phyloP scores from a whole-genome alignment of 2,888 invertebrate genomes.

The Drosophila fungiperda region DNA sequence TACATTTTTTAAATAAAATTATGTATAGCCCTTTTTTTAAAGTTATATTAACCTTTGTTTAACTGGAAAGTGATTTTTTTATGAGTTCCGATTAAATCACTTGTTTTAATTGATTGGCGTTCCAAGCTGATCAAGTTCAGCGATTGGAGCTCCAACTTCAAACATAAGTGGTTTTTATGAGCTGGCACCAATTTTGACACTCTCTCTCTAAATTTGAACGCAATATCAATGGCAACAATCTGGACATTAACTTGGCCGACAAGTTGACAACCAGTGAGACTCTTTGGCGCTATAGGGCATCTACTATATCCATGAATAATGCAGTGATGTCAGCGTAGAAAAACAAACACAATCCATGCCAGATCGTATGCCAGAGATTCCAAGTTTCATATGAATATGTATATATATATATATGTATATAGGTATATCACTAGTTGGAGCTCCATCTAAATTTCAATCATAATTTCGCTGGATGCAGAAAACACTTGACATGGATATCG shows the following conservation, averaged over 20 bases:
- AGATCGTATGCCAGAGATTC: slow-evolving; percentile 58
- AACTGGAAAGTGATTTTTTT: slow-evolving; percentile 1
- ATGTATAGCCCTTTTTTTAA: background rate
- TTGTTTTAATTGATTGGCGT: slow-evolving; percentile 50
- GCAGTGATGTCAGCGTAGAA: slow-evolving; percentile 61
- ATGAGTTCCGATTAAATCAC: background rate
- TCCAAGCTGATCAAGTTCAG: slow-evolving; percentile 43
- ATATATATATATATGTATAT: slow-evolving; percentile 7
- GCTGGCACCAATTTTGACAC: slow-evolving; percentile 47
- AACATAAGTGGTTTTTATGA: slow-evolving; percentile 36
- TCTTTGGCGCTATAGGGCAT: slow-evolving; percentile 35
- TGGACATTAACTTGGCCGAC: slow-evolving; percentile 42
- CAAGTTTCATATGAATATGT: slow-evolving; percentile 1
- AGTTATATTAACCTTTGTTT: background rate
- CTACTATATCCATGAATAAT: slow-evolving; percentile 62
- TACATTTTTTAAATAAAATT: background rate
- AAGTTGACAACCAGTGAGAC: slow-evolving; percentile 27
- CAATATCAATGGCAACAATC: slow-evolving; percentile 19
- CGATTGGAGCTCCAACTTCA: slow-evolving; percentile 26
- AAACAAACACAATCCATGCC: slow-evolving; percentile 30
- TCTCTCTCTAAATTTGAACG: slow-evolving; percentile 21
- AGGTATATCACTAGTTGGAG: slow-evolving; percentile 23
- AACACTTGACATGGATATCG: slow-evolving; percentile 69
- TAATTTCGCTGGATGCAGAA: slow-evolving; percentile 69
- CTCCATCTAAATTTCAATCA: slow-evolving; percentile 77